Evolutionary conservation across 2,888 invertebrate species (phyloP), one percentile per base, ranked within the genome.

Genomic region (Agapetus fuscipes): DNA sequence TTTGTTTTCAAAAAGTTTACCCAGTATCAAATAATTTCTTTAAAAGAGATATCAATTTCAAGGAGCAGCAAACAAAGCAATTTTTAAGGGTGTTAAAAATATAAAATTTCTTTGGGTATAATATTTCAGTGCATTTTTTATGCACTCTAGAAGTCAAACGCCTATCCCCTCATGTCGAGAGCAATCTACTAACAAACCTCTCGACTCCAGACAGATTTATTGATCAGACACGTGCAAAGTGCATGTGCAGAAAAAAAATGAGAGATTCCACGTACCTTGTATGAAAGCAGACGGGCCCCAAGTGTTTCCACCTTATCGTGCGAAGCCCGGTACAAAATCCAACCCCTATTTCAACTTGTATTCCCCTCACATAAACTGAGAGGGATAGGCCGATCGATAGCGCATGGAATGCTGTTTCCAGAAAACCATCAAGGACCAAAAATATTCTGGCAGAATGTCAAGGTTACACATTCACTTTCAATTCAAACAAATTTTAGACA

Each of bases 191-290:
- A 20, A 26, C 15, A 6, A 31, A 32, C 34, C 38, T 34, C 32
- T 17, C 14, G 6, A 34, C 15, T 20, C 34, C 41, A 45, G 45
- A 45, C 45, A 36, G 20, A 20, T 42, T 42, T 45, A 45, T 45
- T 20, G 45, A 45, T 42, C 45, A 45, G 15, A 28, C 45, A 45
- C 45, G 41, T 45, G 45, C 39, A 41, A 17, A 28, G 13, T 14
- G 30, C 12, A 33, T 12, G 12, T 11, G 33, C 26, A 14, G 27
- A 32, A 9, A 20, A 20, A 20, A 20, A 20, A 9, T 20, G 9
- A 6, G 9, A 20, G 4, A 9, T 20, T 20, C 9, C 20, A 20
- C 20, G 20, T 20, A 20, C 20, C 20, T 20, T 4, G 20, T 20
- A 9, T 20, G 4, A 20, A 4, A 6, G 20, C 20, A n/a, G 20